A percentile compares a stretch with the other conserved stretches of the same genome.
Conservation (phyloP, 2,888 invertebrate genomes). For the Acleris literana region DNA sequence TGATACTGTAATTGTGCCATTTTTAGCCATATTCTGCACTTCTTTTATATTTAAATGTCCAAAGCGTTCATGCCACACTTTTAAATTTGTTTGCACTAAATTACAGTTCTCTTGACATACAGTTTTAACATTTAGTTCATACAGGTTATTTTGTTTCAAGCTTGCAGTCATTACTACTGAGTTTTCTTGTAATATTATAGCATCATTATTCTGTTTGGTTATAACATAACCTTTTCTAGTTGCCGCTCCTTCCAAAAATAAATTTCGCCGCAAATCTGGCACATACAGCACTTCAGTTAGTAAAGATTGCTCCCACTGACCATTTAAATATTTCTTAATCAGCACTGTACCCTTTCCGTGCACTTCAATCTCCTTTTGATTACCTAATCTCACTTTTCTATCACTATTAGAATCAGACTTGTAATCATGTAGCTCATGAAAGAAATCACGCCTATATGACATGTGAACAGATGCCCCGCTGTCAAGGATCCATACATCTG, state of each 20-base stretch:
- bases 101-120: slow-evolving; percentile 25
- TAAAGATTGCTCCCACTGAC: slow-evolving; percentile 39
- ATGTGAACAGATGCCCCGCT: no score
- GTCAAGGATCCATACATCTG: no score
- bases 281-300: no score
- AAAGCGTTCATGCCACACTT: slow-evolving; percentile 40
- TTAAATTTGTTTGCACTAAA: slow-evolving; percentile 27
- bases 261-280: not conserved
- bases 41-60: slow-evolving; percentile 41
- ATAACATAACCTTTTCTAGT: slow-evolving; percentile 46
- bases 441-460: slow-evolving; percentile 38
- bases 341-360: slow-evolving; percentile 42
- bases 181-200: slow-evolving; percentile 33
- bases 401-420: slow-evolving; percentile 10
- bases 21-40: slow-evolving; percentile 40
- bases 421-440: slow-evolving; percentile 36
- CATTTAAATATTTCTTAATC: slow-evolving; percentile 43
- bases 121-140: slow-evolving; percentile 39
- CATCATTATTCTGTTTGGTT: slow-evolving; percentile 40
- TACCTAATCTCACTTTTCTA: slow-evolving; percentile 42
- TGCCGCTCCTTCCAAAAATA: slow-evolving; percentile 52
- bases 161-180: slow-evolving; percentile 34
- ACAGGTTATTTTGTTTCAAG: slow-evolving; percentile 39
- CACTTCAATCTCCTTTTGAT: slow-evolving; percentile 42
- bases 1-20: slow-evolving; percentile 31